phyloP scores from a whole-genome alignment of 2,113 vertebrate species.

The Plecturocebus donacophilus region DNA sequence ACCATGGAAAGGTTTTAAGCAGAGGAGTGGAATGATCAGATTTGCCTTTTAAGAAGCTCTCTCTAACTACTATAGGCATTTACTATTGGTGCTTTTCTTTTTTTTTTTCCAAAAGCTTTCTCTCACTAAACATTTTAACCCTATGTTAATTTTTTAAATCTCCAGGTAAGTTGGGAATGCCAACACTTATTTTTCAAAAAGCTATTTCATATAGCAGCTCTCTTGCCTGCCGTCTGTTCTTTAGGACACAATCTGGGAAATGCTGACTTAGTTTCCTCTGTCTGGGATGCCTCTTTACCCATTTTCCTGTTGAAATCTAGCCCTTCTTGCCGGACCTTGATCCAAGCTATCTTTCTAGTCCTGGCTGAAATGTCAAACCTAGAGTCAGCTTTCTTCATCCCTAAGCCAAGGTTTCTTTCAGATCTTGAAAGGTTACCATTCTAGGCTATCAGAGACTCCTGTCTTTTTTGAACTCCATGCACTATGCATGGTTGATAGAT shows the following conservation, averaged over 20 bases:
- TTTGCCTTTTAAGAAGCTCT: neutral
- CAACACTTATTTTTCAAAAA: slow-evolving; percentile 34
- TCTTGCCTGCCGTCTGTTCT: neutral
- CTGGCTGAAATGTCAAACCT: neutral
- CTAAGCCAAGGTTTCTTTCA: neutral
- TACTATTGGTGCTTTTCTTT: neutral
- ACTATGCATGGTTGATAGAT: neutral
- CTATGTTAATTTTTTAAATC: neutral
- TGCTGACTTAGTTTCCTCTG: neutral
- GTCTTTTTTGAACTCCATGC: neutral
- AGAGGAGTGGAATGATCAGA: neutral
- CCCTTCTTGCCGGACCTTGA: neutral
- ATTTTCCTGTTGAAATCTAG: neutral
- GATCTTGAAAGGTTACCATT: neutral
- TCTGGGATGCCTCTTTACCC: neutral
- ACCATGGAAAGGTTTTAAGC: neutral
- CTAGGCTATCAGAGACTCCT: neutral
- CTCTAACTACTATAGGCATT: neutral
- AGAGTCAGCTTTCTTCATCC: neutral
- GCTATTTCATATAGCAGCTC: neutral
- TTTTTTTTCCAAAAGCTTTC: neutral
- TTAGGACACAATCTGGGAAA: neutral
- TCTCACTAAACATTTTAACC: neutral
- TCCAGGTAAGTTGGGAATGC: neutral
- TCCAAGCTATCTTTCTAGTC: neutral